Base-by-base conservation (phyloP, 2,113 vertebrate genomes). In the Orycteropus afer region DNA sequence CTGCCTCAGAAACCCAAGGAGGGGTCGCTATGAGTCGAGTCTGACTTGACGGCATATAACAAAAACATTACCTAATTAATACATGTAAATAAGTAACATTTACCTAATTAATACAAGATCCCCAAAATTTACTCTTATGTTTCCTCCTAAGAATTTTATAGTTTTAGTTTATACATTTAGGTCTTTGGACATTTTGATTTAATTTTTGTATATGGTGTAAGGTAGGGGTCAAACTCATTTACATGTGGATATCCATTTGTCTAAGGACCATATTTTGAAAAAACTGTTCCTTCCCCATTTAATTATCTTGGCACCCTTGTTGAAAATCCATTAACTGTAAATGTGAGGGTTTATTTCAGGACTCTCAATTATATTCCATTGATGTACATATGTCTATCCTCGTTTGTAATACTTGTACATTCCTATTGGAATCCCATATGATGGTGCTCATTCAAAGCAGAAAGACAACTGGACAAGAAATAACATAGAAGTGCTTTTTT, bases 61-160 rank as follows among this genome's bases (percentile, higher is more conserved):
- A n/a, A n/a, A n/a, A n/a, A n/a, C n/a, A n/a, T n/a, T n/a, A n/a
- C n/a, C n/a, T n/a, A n/a, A n/a, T n/a, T n/a, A n/a, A n/a, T n/a
- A n/a, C n/a, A n/a, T n/a, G n/a, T n/a, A n/a, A n/a, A n/a, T n/a
- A n/a, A n/a, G n/a, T n/a, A n/a, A n/a, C n/a, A n/a, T n/a, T n/a
- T n/a, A n/a, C n/a, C n/a, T n/a, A n/a, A n/a, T n/a, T n/a, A n/a
- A n/a, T n/a, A 8, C 42, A 47, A 34, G 34, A 37, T 73, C 5
- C 53, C 87, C 23, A 89, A 91, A 40, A 92, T 76, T 51, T 49
- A 63, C 17, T 5, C 22, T 23, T 57, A 11, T 78, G 29, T 92
- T 95, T 94, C 93, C 53, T 45, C 59, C n/a, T n/a, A n/a, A n/a
- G 22, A 83, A 14, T 53, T 83, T 86, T 90, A 53, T 87, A 34